Percentiles rank a stretch among this genome's conserved stretches.
These are phyloP conservation scores for Drosophila parthenogenetica DNA, from an alignment of 2,888 invertebrate genomes.

Conservation along the genomic window DNA sequence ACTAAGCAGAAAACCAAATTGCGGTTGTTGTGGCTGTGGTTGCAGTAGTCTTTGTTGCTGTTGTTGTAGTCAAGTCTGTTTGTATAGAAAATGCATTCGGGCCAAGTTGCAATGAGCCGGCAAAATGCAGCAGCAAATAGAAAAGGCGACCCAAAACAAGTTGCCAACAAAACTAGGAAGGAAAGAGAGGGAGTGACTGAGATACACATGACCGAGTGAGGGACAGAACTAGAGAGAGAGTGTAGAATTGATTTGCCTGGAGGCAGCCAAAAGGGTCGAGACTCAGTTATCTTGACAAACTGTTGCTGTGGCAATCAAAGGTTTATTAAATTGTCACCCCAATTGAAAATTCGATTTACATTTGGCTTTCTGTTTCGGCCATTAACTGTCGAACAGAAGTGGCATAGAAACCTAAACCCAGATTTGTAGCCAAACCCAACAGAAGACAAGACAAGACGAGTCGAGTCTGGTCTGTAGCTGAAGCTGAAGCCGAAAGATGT, in stretches of 20 bases:
- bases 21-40: conserved; percentile 42
- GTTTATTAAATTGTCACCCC: conserved; percentile 67
- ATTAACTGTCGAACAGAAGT: conserved; percentile 29
- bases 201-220: background rate
- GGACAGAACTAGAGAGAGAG: conserved; percentile 1
- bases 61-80: conserved; percentile 47
- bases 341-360: conserved; percentile 43
- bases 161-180: conserved; percentile 43
- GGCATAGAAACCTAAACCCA: conserved; percentile 54
- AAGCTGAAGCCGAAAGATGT: conserved; percentile 14
- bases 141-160: conserved; percentile 61
- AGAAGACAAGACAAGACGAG: background rate
- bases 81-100: conserved; percentile 76
- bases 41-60: conserved; percentile 28
- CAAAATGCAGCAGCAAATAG: conserved; percentile 72
- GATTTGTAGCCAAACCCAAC: background rate
- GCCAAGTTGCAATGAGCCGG: conserved; percentile 79
- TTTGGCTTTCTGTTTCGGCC: conserved; percentile 48
- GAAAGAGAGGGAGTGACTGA: conserved; percentile 4
- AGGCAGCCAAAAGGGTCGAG: conserved; percentile 55
- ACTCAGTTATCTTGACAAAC: conserved; percentile 50
- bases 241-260: conserved; percentile 4
- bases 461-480: background rate
- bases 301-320: conserved; percentile 52
- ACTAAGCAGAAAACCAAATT: conserved; percentile 53